These are phyloP conservation scores for Sinhomidia bicolor DNA, from an alignment of 2,888 invertebrate genomes.

Conservation along the genomic window DNA sequence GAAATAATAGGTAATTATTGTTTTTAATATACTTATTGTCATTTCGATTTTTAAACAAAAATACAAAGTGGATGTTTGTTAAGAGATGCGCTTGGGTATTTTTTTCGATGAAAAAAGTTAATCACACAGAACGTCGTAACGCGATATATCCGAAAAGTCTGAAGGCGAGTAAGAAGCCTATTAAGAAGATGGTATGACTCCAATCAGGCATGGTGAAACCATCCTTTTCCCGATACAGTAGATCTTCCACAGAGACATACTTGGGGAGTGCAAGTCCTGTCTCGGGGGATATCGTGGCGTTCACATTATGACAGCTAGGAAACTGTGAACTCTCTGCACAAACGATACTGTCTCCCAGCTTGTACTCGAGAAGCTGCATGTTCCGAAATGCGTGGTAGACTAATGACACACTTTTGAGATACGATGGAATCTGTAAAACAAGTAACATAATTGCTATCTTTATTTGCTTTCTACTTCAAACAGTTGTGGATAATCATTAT, in stretches of 20 bases:
- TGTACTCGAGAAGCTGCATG: slow-evolving; percentile 90
- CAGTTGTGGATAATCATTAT: too few species aligned
- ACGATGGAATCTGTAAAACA: slow-evolving; percentile 76
- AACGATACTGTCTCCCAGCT: slow-evolving; percentile 87
- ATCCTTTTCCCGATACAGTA: slow-evolving; percentile 86
- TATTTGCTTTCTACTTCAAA: too few species aligned
- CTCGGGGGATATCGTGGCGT: slow-evolving; percentile 79
- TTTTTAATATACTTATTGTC: too few species aligned
- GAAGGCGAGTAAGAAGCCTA: slow-evolving; percentile 88
- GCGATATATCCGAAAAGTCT: slow-evolving; percentile 88
- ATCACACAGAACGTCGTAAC: slow-evolving; percentile 84
- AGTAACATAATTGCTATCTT: background rate
- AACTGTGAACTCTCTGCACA: slow-evolving; percentile 82
- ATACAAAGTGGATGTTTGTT: background rate
- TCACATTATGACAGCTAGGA: slow-evolving; percentile 85
- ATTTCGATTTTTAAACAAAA: slow-evolving; percentile 8
- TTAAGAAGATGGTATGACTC: slow-evolving; percentile 88
- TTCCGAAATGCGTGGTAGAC: slow-evolving; percentile 91
- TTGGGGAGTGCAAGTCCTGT: slow-evolving; percentile 23
- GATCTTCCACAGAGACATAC: slow-evolving; percentile 86
- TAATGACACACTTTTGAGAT: slow-evolving; percentile 82
- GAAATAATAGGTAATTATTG: too few species aligned
- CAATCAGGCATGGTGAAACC: slow-evolving; percentile 85
- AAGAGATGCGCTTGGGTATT: too few species aligned
- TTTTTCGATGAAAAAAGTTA: background rate